phyloP scores from a whole-genome alignment of 2,888 invertebrate species.

The Pammene fasciana region DNA sequence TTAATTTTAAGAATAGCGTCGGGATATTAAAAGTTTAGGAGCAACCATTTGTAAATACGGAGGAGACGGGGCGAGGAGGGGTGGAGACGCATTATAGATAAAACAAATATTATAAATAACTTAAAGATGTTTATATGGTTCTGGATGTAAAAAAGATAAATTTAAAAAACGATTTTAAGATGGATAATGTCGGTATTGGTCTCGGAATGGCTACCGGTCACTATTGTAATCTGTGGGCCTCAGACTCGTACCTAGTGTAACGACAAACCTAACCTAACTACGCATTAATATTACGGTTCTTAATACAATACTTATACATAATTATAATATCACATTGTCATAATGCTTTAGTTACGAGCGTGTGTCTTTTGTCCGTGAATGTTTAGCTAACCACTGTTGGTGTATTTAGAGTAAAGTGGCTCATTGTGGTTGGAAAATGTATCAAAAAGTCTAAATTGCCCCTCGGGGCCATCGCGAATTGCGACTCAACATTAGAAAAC shows the following conservation, averaged over 20 bases:
- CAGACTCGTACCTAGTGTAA: conserved; percentile 73
- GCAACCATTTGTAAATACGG: conserved; percentile 87
- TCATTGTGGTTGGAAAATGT: conserved; percentile 69
- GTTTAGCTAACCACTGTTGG: conserved; percentile 81
- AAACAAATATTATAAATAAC: conserved; percentile 82
- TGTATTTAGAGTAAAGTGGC: conserved; percentile 78
- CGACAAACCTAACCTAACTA: conserved; percentile 79
- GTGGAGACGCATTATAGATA: conserved; percentile 76
- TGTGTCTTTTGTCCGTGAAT: conserved; percentile 83
- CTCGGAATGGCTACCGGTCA: conserved; percentile 78
- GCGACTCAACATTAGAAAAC: conserved; percentile 63
- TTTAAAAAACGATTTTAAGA: conserved; percentile 77
- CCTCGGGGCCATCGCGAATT: conserved; percentile 60
- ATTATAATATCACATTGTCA: conserved; percentile 83
- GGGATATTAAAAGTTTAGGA: conserved; percentile 87
- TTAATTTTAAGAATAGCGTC: conserved; percentile 85
- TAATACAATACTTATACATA: conserved; percentile 81
- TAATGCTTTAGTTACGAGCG: conserved; percentile 84
- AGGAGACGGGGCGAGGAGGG: conserved; percentile 66
- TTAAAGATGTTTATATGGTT: conserved; percentile 84
- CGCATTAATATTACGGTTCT: conserved; percentile 81
- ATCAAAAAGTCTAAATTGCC: conserved; percentile 58
- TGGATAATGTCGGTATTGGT: conserved; percentile 80
- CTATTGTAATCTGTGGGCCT: conserved; percentile 83
- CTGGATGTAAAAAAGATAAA: conserved; percentile 83